A percentile compares a stretch with the other conserved stretches of the same genome.
Conservation (phyloP, 1,140 invertebrate species). For the Thaumetopoea pityocampa region DNA sequence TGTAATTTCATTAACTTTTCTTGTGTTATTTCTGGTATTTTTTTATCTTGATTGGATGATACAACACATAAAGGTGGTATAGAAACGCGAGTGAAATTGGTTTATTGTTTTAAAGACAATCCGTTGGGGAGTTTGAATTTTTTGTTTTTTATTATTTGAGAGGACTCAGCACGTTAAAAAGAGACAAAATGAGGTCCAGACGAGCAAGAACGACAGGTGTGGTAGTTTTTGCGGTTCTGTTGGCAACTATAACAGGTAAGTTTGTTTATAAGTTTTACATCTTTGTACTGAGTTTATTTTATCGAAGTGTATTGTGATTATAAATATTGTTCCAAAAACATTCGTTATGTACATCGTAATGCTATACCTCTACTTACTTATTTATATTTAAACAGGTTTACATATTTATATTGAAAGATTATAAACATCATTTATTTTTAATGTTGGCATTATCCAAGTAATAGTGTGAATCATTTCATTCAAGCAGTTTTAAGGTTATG, state of each 20-base stretch:
- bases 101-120: constrained; percentile 60
- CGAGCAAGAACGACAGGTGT: constrained; percentile 65
- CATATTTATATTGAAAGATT: constrained; percentile 7
- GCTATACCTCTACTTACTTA: not conserved
- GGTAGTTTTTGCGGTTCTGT: constrained; percentile 57
- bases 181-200: constrained; percentile 63
- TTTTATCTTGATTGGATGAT: constrained; percentile 45
- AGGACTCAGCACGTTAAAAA: constrained; percentile 57
- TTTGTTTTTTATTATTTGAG: constrained; percentile 56
- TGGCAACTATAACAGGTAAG: constrained; percentile 66
- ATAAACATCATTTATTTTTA: constrained; percentile 23
- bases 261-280: constrained; percentile 10
- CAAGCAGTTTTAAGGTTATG: constrained; percentile 36
- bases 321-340: too few species aligned
- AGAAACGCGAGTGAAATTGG: constrained; percentile 58
- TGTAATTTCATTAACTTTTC: constrained; percentile 38
- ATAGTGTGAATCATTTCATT: constrained; percentile 38
- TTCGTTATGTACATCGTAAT: too few species aligned
- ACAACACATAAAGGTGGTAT: constrained; percentile 50
- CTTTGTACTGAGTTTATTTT: constrained; percentile 3
- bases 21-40: constrained; percentile 58
- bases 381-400: not conserved
- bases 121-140: constrained; percentile 55
- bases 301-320: too few species aligned
- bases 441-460: constrained; percentile 31